Evolutionary conservation across 2,888 invertebrate species (phyloP).

Genomic region (Gastrophysa polygoni): DNA sequence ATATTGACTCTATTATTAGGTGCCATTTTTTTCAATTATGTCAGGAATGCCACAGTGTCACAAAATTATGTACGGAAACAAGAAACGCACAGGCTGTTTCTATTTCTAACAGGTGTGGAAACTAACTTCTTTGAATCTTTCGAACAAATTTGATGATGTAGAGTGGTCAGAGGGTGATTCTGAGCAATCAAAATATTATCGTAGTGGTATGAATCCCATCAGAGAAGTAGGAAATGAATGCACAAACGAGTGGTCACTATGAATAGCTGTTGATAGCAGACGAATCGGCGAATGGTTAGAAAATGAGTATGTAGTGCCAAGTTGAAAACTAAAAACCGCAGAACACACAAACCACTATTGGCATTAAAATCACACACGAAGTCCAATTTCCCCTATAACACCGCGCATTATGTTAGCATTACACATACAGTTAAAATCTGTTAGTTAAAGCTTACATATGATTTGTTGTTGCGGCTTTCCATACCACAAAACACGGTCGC

Average conservation of each 20-base stretch:
- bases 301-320: conserved; percentile 42
- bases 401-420: conserved; percentile 58
- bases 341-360: conserved; percentile 53
- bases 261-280: conserved; percentile 6
- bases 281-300: conserved; percentile 38
- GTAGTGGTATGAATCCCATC: background rate
- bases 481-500: conserved; percentile 52
- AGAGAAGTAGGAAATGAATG: background rate
- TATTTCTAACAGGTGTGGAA: too few species aligned
- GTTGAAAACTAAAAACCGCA: conserved; percentile 48
- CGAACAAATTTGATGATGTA: too few species aligned
- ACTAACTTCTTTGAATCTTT: too few species aligned
- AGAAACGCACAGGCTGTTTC: too few species aligned
- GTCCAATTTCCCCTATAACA: conserved; percentile 57
- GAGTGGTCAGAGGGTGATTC: background rate
- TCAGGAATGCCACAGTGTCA: conserved; percentile 22
- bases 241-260: background rate
- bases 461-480: conserved; percentile 58
- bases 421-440: conserved; percentile 59
- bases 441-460: conserved; percentile 59
- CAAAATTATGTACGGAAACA: conserved; percentile 27
- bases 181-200: background rate
- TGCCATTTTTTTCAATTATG: background rate
- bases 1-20: conserved; percentile 29
- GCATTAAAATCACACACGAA: conserved; percentile 56